phyloP scores from a whole-genome alignment of 2,113 vertebrate genomes.

The Procapra przewalskii region DNA sequence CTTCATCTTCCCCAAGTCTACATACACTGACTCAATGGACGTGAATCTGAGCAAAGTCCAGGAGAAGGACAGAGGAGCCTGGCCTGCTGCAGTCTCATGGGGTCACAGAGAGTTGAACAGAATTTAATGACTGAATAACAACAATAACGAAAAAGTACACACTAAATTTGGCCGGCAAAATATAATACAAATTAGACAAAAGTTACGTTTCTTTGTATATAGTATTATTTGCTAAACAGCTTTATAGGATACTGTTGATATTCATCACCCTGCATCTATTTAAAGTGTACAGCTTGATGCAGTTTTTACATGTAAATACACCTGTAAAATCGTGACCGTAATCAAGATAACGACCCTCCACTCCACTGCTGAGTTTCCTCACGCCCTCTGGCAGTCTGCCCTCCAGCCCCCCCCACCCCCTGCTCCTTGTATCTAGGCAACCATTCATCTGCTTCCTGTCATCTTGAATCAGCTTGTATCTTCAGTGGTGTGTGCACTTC shows the following conservation, averaged over 20 bases:
- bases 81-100: background rate
- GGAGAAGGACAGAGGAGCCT: background rate
- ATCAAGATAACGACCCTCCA: rapidly evolving
- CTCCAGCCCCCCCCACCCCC: background rate
- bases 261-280: background rate
- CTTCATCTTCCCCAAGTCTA: background rate
- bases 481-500: background rate
- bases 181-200: background rate
- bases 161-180: background rate
- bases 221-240: background rate
- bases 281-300: background rate
- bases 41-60: background rate
- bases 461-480: background rate
- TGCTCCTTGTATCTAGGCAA: background rate
- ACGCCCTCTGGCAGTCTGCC: rapidly evolving
- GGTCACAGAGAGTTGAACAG: background rate
- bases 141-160: background rate
- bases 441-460: background rate
- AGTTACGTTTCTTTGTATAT: background rate
- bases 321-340: background rate
- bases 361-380: background rate
- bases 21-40: background rate
- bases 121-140: background rate
- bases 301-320: background rate
- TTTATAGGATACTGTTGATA: no score